These are phyloP conservation scores for Aphelenchoides avenae DNA, from an alignment of 1,140 invertebrate genomes.

Conservation along the genomic window DNA sequence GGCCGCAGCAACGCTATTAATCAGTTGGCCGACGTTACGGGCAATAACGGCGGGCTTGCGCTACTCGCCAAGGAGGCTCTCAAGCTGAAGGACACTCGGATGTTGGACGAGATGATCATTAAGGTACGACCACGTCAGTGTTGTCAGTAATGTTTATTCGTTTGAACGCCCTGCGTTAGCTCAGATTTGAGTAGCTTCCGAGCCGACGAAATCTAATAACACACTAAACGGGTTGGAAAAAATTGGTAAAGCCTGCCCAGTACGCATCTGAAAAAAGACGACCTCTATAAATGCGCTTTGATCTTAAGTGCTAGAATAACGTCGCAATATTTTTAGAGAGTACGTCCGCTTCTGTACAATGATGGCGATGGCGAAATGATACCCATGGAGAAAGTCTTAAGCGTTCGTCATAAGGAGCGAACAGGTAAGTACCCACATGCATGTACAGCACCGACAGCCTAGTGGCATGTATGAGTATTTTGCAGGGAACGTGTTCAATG, in stretches of 20 bases:
- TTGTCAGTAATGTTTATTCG: constrained; percentile 4
- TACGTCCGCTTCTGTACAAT: constrained; percentile 87
- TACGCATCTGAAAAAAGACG: no score
- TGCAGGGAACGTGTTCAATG: constrained; percentile 13
- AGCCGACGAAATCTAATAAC: neutral
- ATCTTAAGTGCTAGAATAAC: neutral
- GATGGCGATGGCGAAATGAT: constrained; percentile 81
- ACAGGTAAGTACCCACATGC: constrained; percentile 69
- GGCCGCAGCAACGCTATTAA: constrained; percentile 47
- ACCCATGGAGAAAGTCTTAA: constrained; percentile 78
- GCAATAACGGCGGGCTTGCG: constrained; percentile 82
- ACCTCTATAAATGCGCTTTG: no score
- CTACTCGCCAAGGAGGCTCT: constrained; percentile 86
- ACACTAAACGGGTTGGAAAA: neutral
- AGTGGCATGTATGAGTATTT: no score
- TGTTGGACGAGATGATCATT: constrained; percentile 71
- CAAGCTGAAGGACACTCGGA: constrained; percentile 75
- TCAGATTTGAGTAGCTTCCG: no score
- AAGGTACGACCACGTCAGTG: neutral
- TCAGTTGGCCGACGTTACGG: constrained; percentile 60
- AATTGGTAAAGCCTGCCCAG: no score
- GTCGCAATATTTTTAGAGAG: constrained; percentile 66
- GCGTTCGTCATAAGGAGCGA: constrained; percentile 79
- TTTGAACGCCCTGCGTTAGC: no score
- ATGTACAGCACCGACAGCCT: constrained; percentile 18